phyloP scores from a whole-genome alignment of 1,140 invertebrate species.

The Aleiodes sp. region DNA sequence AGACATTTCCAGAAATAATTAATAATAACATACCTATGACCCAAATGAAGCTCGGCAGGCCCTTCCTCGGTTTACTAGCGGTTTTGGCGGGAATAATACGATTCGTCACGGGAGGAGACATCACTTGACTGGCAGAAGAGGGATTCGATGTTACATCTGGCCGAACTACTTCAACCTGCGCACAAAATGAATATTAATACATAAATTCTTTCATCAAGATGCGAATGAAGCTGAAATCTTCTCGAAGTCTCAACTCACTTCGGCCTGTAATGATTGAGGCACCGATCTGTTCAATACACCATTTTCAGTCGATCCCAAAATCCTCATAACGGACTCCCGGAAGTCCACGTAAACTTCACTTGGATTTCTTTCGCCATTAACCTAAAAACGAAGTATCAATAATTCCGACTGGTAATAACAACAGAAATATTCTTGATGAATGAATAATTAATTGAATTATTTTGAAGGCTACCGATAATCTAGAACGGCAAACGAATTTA shows the following conservation, averaged over 20 bases:
- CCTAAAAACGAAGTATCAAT: too few species aligned
- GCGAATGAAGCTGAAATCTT: constrained; percentile 1
- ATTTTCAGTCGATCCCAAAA: constrained; percentile 73
- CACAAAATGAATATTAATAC: neutral
- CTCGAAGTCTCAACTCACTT: constrained; percentile 47
- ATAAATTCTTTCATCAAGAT: too few species aligned
- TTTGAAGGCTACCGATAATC: constrained; percentile 4
- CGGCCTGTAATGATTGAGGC: constrained; percentile 53
- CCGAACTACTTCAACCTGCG: constrained; percentile 53
- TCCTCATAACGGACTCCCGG: constrained; percentile 75
- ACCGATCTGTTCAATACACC: constrained; percentile 34
- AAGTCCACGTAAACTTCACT: constrained; percentile 85
- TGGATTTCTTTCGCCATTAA: constrained; percentile 85
- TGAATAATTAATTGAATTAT: constrained; percentile 25
- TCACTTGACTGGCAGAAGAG: constrained; percentile 22
- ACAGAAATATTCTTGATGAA: too few species aligned
- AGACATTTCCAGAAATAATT: too few species aligned
- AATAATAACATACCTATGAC: constrained; percentile 75
- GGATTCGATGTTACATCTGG: constrained; percentile 41
- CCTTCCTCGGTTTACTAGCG: constrained; percentile 52
- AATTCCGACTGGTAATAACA: too few species aligned
- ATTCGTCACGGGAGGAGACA: constrained; percentile 22
- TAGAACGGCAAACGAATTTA: neutral
- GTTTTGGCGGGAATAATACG: constrained; percentile 50
- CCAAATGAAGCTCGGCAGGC: constrained; percentile 76